Conservation (phyloP, 2,888 invertebrate species). For the Abrostola triplasia region DNA sequence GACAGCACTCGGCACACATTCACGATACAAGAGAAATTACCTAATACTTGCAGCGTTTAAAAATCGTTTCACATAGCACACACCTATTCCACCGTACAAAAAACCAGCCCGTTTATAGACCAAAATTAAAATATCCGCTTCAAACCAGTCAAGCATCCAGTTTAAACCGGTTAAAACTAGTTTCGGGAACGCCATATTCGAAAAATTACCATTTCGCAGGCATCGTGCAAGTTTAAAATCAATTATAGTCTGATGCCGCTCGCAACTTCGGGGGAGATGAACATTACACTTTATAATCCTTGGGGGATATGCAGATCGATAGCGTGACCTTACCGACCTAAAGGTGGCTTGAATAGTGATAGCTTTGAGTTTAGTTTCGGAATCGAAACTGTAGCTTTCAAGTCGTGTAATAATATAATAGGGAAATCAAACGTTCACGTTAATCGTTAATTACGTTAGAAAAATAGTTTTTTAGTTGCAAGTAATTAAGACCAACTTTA, state of each 20-base stretch:
- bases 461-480: not conserved
- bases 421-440: too few relatives aligned
- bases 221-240: conserved; percentile 55
- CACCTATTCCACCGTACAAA: conserved; percentile 12
- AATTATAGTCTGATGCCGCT: conserved; percentile 49
- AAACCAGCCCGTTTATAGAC: conserved; percentile 7
- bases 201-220: conserved; percentile 57
- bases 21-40: too few relatives aligned
- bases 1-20: too few relatives aligned
- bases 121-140: conserved; percentile 54
- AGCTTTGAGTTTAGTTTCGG: conserved; percentile 8
- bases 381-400: too few relatives aligned
- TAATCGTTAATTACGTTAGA: not conserved
- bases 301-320: conserved; percentile 47
- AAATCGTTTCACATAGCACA: too few relatives aligned
- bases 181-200: conserved; percentile 50
- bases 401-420: too few relatives aligned
- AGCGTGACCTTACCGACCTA: conserved; percentile 37
- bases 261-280: conserved; percentile 46
- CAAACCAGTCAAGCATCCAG: conserved; percentile 31
- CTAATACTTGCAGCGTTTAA: too few relatives aligned
- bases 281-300: conserved; percentile 52
- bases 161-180: conserved; percentile 41
- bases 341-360: conserved; percentile 23
- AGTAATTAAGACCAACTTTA: too few relatives aligned